Conservation (phyloP, 2,888 invertebrate genomes). For the Galeopsomyia nigrocyanea region DNA sequence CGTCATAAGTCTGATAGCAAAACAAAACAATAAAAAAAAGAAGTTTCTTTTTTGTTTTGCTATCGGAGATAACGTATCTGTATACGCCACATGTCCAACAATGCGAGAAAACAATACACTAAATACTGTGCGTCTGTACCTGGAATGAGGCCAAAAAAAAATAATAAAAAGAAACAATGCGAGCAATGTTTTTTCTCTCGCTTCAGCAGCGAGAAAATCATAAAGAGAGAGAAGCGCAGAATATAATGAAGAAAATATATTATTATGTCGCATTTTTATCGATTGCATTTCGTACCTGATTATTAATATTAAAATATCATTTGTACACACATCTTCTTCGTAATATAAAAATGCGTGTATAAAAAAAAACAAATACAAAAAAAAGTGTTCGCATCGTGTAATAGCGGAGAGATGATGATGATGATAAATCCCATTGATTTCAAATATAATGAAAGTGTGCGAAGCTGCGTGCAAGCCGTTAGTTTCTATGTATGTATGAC, state of each 20-base stretch:
- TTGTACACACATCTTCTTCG: not conserved
- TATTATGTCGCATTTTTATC: too few species aligned
- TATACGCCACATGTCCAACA: not conserved
- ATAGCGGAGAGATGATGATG: not conserved
- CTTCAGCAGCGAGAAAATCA: not conserved
- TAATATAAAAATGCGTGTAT: not conserved
- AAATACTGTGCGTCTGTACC: not conserved
- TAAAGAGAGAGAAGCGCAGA: too few species aligned
- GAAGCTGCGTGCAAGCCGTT: not conserved
- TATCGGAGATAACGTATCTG: conserved; percentile 3
- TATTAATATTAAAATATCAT: not conserved
- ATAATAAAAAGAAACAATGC: not conserved
- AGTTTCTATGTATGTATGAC: not conserved
- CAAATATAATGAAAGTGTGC: too few species aligned
- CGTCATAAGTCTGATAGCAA: not conserved
- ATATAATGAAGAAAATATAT: not conserved
- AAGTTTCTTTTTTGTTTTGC: not conserved
- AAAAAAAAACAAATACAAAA: not conserved
- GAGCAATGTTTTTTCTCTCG: not conserved
- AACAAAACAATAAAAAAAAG: conserved; percentile 9
- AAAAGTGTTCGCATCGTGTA: not conserved
- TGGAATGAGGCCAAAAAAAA: not conserved
- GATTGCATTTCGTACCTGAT: conserved; percentile 26
- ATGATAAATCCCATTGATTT: not conserved
- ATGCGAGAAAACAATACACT: not conserved